Evolutionary conservation across 2,113 vertebrate genomes (phyloP).

Genomic region (Larimichthys crocea): DNA sequence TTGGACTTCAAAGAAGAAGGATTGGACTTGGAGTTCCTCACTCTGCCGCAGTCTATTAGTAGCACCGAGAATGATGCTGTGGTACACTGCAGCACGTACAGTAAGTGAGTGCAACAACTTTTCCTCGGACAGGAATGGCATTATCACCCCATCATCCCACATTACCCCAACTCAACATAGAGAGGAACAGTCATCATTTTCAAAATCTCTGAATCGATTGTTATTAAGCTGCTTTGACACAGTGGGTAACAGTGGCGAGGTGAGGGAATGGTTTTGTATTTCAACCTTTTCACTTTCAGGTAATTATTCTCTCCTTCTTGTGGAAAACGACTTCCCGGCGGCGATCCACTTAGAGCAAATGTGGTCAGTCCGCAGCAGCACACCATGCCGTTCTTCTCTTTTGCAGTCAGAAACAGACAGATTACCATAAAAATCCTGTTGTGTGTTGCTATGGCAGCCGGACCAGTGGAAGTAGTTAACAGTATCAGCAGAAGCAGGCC

Average conservation of each 20-base stretch:
- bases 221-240: slow-evolving; percentile 3
- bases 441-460: slow-evolving; percentile 19
- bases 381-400: neutral
- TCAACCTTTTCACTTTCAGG: neutral
- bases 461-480: neutral
- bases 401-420: neutral
- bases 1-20: neutral
- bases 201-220: neutral
- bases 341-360: neutral
- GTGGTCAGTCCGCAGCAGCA: neutral
- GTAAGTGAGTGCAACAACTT: neutral
- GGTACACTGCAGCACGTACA: neutral
- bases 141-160: no score
- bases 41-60: neutral
- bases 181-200: neutral
- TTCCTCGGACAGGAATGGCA: no score
- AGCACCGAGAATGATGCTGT: neutral
- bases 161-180: neutral
- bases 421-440: slow-evolving; percentile 1
- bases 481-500: neutral
- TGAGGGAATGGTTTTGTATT: neutral
- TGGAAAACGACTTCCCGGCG: neutral
- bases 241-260: neutral
- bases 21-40: neutral
- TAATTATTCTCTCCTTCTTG: neutral